Base-by-base conservation (phyloP, 1,140 invertebrate species). In the Proctacanthus coquilletti region DNA sequence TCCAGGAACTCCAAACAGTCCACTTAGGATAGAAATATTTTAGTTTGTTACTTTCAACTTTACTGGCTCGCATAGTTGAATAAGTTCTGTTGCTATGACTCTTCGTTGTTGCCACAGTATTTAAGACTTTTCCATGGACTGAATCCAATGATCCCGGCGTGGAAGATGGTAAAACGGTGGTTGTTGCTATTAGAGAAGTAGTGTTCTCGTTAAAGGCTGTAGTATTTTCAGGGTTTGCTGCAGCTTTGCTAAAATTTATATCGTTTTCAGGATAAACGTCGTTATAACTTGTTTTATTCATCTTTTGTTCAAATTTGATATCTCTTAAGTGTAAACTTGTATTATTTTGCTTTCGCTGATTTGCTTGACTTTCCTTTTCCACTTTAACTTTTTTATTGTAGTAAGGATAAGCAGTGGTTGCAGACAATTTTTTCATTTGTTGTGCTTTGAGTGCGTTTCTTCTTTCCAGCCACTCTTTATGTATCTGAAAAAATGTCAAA, bases 1-100 rank as follows among this genome's bases (percentile, higher is more conserved):
- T 74, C 15, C 75, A 73, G 18, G 70, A 58, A 3, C 74, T 74
- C 86, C 86, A 93, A 2, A 75, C 70, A 2, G 71, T 69, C 83
- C 82, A 86, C 34, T 51, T 61, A 14, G 66, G 65, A 18, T 51
- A 57, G 6, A 47, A 42, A 35, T 47, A 44, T 25, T 25, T 25
- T 25, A 25, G 6, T 25, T 25, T 25, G n/a, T n/a, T n/a, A n/a
- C n/a, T n/a, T n/a, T n/a, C n/a, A n/a, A n/a, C n/a, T n/a, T n/a
- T n/a, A n/a, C n/a, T n/a, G n/a, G n/a, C n/a, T n/a, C n/a, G n/a
- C n/a, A n/a, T n/a, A n/a, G n/a, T n/a, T n/a, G n/a, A n/a, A n/a
- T n/a, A n/a, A n/a, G n/a, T n/a, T n/a, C n/a, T n/a, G n/a, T n/a
- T n/a, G n/a, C n/a, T n/a, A n/a, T n/a, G n/a, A n/a, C n/a, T n/a